Conservation (phyloP, 2,113 vertebrate genomes). For the Oreocharis arfaki region DNA sequence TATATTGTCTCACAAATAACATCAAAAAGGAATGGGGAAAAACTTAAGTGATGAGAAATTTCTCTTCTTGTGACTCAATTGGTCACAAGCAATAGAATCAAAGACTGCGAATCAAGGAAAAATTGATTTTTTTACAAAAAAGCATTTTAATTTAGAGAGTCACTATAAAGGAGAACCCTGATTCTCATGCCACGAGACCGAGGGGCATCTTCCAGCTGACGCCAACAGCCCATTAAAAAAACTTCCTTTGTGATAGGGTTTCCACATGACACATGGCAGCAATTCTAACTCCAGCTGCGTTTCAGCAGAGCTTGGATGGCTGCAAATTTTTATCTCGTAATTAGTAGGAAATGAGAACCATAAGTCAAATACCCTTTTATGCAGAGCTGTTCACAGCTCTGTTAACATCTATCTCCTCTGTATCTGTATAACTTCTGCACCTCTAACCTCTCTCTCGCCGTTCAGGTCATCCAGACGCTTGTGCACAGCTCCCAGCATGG, state of each 20-base stretch:
- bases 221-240: neutral
- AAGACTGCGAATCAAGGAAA: neutral
- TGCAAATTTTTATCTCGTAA: neutral
- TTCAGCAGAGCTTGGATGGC: neutral
- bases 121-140: neutral
- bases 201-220: neutral
- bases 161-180: neutral
- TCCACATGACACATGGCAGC: neutral
- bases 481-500: fast-evolving
- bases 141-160: neutral
- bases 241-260: neutral
- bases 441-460: neutral
- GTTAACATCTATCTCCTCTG: neutral
- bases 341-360: neutral
- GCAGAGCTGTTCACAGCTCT: neutral
- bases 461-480: neutral
- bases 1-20: neutral
- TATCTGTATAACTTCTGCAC: fast-evolving
- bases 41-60: neutral
- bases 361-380: neutral
- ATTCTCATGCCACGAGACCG: neutral
- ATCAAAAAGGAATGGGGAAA: neutral
- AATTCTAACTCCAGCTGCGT: neutral
- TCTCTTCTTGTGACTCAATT: neutral
- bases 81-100: neutral